Evolutionary conservation across 1,140 invertebrate genomes (phyloP).

Genomic region (Bombus balteatus): DNA sequence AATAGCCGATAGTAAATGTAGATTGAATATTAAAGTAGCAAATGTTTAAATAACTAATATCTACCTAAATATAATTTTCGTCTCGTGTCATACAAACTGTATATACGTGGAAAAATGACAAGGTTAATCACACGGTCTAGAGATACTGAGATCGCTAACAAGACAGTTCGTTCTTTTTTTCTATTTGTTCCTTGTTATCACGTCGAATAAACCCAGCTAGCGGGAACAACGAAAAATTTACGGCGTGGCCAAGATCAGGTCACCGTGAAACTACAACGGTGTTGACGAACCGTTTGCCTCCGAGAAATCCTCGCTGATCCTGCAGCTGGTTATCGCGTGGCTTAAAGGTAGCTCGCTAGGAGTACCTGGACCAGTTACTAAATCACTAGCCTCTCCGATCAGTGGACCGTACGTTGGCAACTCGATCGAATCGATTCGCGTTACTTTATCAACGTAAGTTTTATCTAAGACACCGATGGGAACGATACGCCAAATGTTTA

Average conservation of each 20-base stretch:
- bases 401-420: conserved; percentile 8
- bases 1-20: not conserved
- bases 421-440: not conserved
- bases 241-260: not conserved
- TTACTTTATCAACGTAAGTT: not conserved
- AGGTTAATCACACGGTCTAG: not conserved
- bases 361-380: conserved; percentile 30
- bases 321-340: conserved; percentile 30
- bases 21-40: not conserved
- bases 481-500: no score
- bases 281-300: conserved; percentile 14
- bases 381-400: conserved; percentile 45
- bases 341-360: conserved; percentile 2
- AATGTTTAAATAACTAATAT: not conserved
- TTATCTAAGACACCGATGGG: no score
- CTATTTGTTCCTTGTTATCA: not conserved
- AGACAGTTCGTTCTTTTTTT: not conserved
- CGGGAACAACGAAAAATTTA: not conserved
- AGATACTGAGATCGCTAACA: not conserved
- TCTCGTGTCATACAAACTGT: not conserved
- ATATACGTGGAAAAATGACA: not conserved
- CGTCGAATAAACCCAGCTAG: not conserved
- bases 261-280: conserved; percentile 18
- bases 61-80: not conserved
- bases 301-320: conserved; percentile 45